Evolutionary conservation across 2,797 vertebrate species (phyloP), one percentile per base, ranked within the genome.

Genomic region (Gobionotothen gibberifrons): DNA sequence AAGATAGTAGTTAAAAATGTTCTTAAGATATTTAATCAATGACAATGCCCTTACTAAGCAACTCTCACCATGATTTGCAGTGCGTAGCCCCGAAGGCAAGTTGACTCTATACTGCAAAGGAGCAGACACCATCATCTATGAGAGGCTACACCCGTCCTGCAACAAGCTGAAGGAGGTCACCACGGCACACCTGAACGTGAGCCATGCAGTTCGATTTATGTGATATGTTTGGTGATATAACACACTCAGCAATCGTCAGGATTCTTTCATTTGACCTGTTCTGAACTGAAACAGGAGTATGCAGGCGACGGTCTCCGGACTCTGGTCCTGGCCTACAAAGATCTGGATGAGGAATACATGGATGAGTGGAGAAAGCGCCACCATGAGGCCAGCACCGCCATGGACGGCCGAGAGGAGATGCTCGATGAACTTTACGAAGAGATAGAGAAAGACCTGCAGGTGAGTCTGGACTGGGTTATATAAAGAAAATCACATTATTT

Each of bases 301-400:
- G 97, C 98, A 9, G 93, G 94, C 2, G 96, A 98, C n/a, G 98
- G 97, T 46, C 92, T 99, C 55, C 96, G 96, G 49, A 99, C 98
- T 0, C 91, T 99, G 0, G 95, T 93, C 16, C 93, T 99, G 79
- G 97, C 97, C 72, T 98, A 96, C 75, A 96, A 96, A 81, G 93
- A 96, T 67, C 17, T 99, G 85, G 95, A 97, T 0, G 74, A 94
- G 65, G 40, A 6, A 0, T 95, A 94, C 74, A 94, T 96, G 79
- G 66, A 74, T 4, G 66, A 85, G 0, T 99, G 97, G 97, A 93
- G 36, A 73, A 65, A 26, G 51, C 95, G 95, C 26, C 96, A 97
- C 86, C 93, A 93, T 19, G 93, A 95, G 86, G 97, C 97, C 67
- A 96, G 87, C 90, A 93, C 82, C 0, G 89, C 94, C 43, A 69